A percentile compares a stretch with the other conserved stretches of the same genome.
Conservation (phyloP, 1,140 invertebrate genomes). For the Sarcophaga peregrina region DNA sequence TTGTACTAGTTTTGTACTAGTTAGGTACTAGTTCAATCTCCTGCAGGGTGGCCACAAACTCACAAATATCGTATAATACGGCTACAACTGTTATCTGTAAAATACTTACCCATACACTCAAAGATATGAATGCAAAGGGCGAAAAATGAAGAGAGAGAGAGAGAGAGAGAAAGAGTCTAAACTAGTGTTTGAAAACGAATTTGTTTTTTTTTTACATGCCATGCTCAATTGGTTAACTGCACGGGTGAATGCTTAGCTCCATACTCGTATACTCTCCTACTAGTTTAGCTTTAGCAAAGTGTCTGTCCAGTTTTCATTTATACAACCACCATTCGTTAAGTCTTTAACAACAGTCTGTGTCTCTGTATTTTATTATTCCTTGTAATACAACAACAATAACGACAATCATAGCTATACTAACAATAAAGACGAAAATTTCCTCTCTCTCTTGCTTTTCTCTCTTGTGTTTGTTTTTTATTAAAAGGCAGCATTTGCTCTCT, state of each 20-base stretch:
- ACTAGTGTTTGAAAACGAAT: too few species aligned
- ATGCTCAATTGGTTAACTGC: neutral
- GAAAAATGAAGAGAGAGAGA: neutral
- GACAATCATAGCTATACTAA: neutral
- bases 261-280: neutral
- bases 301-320: neutral
- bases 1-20: too few species aligned
- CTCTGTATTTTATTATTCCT: slow-evolving; percentile 17
- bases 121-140: neutral
- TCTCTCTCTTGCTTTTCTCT: neutral
- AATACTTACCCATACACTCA: neutral
- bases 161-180: too few species aligned
- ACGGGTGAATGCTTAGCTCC: neutral
- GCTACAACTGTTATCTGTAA: neutral
- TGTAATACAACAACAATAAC: slow-evolving; percentile 3
- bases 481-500: too few species aligned
- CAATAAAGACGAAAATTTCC: neutral
- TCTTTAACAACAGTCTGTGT: too few species aligned
- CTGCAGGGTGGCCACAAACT: too few species aligned
- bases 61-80: too few species aligned
- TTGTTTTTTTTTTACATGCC: neutral
- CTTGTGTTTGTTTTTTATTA: neutral
- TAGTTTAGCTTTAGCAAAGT: neutral
- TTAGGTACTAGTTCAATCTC: too few species aligned
- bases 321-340: neutral